Conservation (phyloP, 2,797 vertebrate species). For the Xiphophorus birchmanni region DNA sequence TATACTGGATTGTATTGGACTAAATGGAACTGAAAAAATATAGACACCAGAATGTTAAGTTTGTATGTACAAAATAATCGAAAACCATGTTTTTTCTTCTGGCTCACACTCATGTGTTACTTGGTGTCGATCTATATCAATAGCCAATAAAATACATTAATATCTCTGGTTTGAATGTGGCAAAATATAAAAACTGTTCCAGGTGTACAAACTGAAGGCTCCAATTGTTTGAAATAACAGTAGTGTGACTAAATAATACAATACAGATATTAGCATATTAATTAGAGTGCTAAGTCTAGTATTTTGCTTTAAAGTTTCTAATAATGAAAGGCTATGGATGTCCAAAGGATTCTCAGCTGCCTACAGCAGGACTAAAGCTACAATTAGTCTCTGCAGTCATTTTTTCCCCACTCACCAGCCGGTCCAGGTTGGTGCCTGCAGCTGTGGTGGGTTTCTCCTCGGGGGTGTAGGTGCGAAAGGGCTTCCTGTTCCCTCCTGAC, state of each 20-base stretch:
- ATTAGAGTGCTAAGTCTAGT: background rate
- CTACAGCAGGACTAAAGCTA: background rate
- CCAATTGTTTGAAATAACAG: background rate
- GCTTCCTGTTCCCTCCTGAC: constrained; percentile 72
- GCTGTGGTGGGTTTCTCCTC: constrained; percentile 88
- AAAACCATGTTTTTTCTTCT: background rate
- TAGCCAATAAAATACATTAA: background rate
- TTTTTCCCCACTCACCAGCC: constrained; percentile 78
- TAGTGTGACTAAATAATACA: background rate
- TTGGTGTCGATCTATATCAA: background rate
- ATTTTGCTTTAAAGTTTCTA: background rate
- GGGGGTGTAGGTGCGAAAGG: constrained; percentile 79
- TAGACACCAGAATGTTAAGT: background rate
- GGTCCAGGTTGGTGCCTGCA: constrained; percentile 87
- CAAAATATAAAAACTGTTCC: background rate
- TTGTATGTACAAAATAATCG: background rate
- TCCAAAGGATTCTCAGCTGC: background rate
- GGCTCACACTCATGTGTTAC: background rate
- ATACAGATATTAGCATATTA: background rate
- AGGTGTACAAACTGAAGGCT: background rate
- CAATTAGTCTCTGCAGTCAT: background rate
- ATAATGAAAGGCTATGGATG: background rate
- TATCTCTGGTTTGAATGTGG: background rate
- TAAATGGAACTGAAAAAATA: background rate
- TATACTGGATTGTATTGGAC: background rate